Evolutionary conservation across 2,888 invertebrate genomes (phyloP).

Genomic region (Euproctis similis): DNA sequence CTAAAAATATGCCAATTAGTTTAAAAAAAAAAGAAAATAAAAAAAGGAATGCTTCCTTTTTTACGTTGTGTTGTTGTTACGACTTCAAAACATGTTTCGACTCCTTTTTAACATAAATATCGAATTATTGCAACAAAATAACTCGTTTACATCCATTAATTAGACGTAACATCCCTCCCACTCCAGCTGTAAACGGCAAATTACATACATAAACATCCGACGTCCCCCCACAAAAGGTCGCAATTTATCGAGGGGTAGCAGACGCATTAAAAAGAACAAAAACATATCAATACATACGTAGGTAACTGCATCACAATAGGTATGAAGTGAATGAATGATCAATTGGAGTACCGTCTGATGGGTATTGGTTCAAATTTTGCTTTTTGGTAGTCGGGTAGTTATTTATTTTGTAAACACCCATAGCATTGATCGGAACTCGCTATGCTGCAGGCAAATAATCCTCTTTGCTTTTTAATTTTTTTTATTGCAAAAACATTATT

Average conservation of each 20-base stretch:
- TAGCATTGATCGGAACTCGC: no score
- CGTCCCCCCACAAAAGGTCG: constrained; percentile 50
- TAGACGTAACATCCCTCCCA: constrained; percentile 11
- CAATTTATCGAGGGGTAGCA: constrained; percentile 50
- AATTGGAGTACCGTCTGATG: constrained; percentile 11
- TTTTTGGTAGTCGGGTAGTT: neutral
- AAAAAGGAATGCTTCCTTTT: no score
- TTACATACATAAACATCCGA: constrained; percentile 56
- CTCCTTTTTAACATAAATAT: constrained; percentile 7
- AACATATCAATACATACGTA: no score
- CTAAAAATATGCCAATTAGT: no score
- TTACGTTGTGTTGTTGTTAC: no score
- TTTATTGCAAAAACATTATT: no score
- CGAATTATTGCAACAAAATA: constrained; percentile 5
- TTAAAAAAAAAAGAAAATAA: no score
- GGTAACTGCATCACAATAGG: constrained; percentile 21
- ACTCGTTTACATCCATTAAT: constrained; percentile 13
- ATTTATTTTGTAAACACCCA: neutral
- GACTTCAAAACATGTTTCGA: no score
- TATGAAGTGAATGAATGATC: constrained; percentile 33
- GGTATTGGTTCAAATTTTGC: neutral
- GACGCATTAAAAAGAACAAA: constrained; percentile 48
- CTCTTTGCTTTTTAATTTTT: no score
- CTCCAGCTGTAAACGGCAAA: constrained; percentile 24
- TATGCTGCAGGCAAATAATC: no score